These are phyloP conservation scores for Otis tarda DNA, from an alignment of 2,113 vertebrate species.

Conservation along the genomic window DNA sequence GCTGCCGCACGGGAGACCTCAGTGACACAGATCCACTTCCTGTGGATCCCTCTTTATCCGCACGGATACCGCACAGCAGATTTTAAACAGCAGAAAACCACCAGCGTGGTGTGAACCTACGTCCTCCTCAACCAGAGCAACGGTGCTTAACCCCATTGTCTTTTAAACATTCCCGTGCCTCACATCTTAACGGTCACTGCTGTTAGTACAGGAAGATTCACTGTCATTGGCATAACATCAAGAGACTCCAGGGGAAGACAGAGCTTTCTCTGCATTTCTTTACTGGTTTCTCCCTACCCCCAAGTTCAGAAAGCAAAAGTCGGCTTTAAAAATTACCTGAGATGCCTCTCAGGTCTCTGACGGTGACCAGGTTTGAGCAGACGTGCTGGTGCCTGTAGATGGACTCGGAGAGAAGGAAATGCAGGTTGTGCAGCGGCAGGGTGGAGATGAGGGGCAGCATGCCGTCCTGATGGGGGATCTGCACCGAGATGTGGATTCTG, in stretches of 20 bases:
- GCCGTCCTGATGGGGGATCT: constrained; percentile 98
- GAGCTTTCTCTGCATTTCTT: not conserved
- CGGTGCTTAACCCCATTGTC: not conserved
- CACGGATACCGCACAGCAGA: too few relatives aligned
- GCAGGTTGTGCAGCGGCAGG: constrained; percentile 94
- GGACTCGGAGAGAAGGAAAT: constrained; percentile 95
- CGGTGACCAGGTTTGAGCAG: constrained; percentile 92
- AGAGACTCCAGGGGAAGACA: not conserved
- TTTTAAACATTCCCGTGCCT: not conserved
- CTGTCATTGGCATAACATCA: not conserved
- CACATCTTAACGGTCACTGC: accelerated
- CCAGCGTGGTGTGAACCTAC: not conserved
- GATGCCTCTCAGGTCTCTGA: constrained; percentile 85
- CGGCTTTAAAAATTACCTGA: constrained; percentile 78
- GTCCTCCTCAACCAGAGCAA: not conserved
- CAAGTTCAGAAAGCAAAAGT: not conserved
- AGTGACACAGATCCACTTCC: not conserved
- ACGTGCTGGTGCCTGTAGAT: constrained; percentile 97
- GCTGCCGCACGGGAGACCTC: not conserved
- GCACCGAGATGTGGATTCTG: constrained; percentile 97
- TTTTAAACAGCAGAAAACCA: not conserved
- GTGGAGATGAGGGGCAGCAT: constrained; percentile 98
- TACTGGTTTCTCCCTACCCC: not conserved
- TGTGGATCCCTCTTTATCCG: not conserved
- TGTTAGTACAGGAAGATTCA: not conserved